Conservation (phyloP, 2,113 vertebrate species). For the Nanorana parkeri region DNA sequence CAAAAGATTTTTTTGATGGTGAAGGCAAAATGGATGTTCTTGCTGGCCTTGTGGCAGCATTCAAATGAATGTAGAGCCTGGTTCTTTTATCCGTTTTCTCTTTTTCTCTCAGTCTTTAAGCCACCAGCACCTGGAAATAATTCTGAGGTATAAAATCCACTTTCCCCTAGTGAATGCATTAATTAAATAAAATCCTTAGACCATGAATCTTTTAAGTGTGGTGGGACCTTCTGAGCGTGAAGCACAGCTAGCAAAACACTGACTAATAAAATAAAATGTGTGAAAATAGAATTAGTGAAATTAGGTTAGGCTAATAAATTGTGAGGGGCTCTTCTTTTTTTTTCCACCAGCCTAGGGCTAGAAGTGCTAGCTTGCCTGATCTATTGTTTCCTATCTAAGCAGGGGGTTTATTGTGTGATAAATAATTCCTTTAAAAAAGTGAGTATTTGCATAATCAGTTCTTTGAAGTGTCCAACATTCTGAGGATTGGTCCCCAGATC, state of each 20-base stretch:
- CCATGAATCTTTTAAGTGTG: constrained; percentile 58
- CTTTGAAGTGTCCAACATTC: constrained; percentile 78
- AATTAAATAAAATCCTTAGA: constrained; percentile 72
- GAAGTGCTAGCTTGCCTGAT: constrained; percentile 69
- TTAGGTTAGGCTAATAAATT: constrained; percentile 81
- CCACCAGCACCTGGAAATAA: constrained; percentile 68
- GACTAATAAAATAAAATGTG: constrained; percentile 67
- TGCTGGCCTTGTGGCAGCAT: constrained; percentile 38
- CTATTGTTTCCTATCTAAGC: constrained; percentile 74
- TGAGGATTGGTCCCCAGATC: constrained; percentile 70
- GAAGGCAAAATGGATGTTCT: constrained; percentile 25
- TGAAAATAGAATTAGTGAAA: constrained; percentile 84
- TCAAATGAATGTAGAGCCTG: constrained; percentile 45
- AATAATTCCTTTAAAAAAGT: constrained; percentile 75
- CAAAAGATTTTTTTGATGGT: constrained; percentile 43
- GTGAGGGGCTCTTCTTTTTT: constrained; percentile 55
- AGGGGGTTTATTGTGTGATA: constrained; percentile 81
- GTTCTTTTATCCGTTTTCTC: constrained; percentile 48
- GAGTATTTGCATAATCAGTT: constrained; percentile 79
- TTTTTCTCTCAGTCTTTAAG: constrained; percentile 36
- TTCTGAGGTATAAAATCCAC: constrained; percentile 60
- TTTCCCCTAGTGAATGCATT: constrained; percentile 63
- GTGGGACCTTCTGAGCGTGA: constrained; percentile 66
- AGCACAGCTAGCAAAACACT: constrained; percentile 61
- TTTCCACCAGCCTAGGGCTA: constrained; percentile 67